phyloP scores from a whole-genome alignment of 2,888 invertebrate species.

The Erynnis tages region DNA sequence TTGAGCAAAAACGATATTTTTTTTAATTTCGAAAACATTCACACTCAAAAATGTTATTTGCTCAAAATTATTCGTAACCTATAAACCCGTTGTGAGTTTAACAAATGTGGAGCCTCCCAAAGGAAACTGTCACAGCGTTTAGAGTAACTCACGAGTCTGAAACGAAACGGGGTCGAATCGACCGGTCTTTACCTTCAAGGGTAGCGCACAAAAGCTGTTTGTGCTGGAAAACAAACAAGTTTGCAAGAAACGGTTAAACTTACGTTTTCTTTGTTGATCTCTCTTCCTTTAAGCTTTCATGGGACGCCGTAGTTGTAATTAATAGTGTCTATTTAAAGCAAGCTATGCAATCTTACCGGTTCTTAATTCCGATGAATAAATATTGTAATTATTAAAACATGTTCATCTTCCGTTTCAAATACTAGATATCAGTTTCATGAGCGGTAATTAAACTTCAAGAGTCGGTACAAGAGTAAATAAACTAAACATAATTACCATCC shows the following conservation, averaged over 20 bases:
- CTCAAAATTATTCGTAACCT: no score
- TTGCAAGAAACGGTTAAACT: conserved; percentile 7
- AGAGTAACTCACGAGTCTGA: conserved; percentile 24
- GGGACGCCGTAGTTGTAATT: no score
- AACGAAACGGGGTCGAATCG: conserved; percentile 23
- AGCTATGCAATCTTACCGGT: no score
- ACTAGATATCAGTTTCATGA: conserved; percentile 12
- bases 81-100: no score
- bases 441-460: conserved; percentile 9
- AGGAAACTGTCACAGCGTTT: conserved; percentile 15
- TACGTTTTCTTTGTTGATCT: not conserved
- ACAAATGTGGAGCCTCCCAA: conserved; percentile 4
- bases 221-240: conserved; percentile 20
- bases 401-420: not conserved
- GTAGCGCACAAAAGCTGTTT: conserved; percentile 14
- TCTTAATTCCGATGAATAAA: no score
- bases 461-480: conserved; percentile 1
- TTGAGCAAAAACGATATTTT: no score
- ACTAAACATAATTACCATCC: conserved; percentile 8
- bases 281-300: no score
- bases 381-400: not conserved
- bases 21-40: no score
- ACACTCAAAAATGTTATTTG: no score
- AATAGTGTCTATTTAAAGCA: no score
- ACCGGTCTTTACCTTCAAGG: conserved; percentile 26